Evolutionary conservation across 2,113 vertebrate genomes (phyloP).

Genomic region (Spermophilus dauricus): DNA sequence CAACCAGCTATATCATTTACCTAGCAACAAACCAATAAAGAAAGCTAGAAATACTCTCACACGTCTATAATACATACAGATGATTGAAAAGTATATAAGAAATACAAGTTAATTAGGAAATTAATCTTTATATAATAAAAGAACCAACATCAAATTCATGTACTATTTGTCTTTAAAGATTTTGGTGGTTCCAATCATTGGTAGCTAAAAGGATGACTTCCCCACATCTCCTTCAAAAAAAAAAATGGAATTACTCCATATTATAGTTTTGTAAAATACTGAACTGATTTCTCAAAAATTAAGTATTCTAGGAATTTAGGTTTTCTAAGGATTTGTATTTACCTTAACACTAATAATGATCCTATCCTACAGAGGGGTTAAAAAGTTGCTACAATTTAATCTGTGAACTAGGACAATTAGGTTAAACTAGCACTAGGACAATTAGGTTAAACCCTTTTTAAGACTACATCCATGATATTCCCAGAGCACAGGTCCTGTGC

Average conservation of each 20-base stretch:
- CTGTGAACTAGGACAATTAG: neutral
- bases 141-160: neutral
- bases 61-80: slow-evolving; percentile 60
- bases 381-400: slow-evolving; percentile 18
- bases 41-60: slow-evolving; percentile 67
- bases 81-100: slow-evolving; percentile 64
- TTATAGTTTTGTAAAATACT: neutral
- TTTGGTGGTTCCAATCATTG: neutral
- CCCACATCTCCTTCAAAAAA: neutral
- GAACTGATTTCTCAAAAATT: slow-evolving; percentile 56
- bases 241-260: neutral
- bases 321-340: neutral
- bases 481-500: neutral
- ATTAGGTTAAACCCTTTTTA: neutral
- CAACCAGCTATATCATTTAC: slow-evolving; percentile 74
- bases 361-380: neutral
- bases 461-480: neutral
- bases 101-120: slow-evolving; percentile 72
- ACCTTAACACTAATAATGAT: slow-evolving; percentile 33
- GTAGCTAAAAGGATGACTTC: neutral
- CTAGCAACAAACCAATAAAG: slow-evolving; percentile 72
- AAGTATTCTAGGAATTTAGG: neutral
- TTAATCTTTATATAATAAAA: slow-evolving; percentile 74
- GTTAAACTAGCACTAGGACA: neutral
- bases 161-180: neutral